Evolutionary conservation across 2,888 invertebrate genomes (phyloP).

Genomic region (Apotomis capreana): DNA sequence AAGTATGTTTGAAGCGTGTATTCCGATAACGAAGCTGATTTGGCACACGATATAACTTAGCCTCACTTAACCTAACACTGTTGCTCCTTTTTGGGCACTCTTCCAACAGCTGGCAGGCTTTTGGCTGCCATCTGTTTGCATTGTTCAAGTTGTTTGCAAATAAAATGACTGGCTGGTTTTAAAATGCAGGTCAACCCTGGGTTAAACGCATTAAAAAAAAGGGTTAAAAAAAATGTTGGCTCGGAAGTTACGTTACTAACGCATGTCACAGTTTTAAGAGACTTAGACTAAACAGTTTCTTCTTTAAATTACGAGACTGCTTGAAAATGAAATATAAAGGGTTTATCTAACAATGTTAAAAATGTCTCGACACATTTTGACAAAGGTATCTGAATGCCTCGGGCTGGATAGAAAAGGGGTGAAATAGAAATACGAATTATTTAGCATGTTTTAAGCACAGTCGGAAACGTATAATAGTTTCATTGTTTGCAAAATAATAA

Average conservation of each 20-base stretch:
- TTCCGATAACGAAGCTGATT: slow-evolving; percentile 26
- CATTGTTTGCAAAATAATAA: neutral
- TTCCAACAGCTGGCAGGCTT: slow-evolving; percentile 39
- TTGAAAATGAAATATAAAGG: neutral
- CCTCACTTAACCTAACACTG: slow-evolving; percentile 28
- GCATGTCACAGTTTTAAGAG: neutral
- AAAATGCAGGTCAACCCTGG: neutral
- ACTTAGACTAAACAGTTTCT: neutral
- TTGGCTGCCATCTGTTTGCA: slow-evolving; percentile 34
- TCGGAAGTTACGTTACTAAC: neutral
- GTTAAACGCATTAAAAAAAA: neutral
- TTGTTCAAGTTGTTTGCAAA: slow-evolving; percentile 40
- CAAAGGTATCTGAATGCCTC: neutral
- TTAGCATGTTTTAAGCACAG: neutral
- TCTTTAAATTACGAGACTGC: neutral
- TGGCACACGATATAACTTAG: slow-evolving; percentile 29
- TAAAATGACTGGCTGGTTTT: slow-evolving; percentile 17
- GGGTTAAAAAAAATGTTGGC: too few species aligned
- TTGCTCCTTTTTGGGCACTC: slow-evolving; percentile 35
- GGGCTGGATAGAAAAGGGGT: neutral
- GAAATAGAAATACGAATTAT: neutral
- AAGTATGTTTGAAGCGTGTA: slow-evolving; percentile 14
- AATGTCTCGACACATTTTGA: neutral
- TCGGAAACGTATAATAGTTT: neutral
- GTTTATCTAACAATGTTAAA: neutral